Base-by-base conservation (phyloP, 2,797 vertebrate species). In the Crypturellus tataupa region DNA sequence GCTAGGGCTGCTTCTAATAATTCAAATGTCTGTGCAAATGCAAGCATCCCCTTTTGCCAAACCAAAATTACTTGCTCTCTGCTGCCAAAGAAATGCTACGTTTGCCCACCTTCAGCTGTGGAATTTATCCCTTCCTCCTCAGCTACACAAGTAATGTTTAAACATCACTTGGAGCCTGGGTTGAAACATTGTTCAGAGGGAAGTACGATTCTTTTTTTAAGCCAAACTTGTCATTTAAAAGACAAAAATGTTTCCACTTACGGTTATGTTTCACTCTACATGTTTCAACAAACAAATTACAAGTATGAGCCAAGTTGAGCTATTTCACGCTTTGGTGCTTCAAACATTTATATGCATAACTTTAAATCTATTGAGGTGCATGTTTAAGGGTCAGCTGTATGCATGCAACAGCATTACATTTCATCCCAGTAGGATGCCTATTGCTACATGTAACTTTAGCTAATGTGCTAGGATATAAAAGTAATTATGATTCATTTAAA, bases 211-310 rank as follows among this genome's bases (percentile, higher is more conserved):
- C 39, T 23, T 60, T 89, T 89, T 29, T 84, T 21, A 65, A 80
- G 53, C 62, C n/a, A 25, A 59, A 7, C 25, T 16, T 90, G 59
- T 70, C 39, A 62, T 75, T 72, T 72, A 69, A 93, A 86, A 81
- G 63, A n/a, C 18, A 84, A 92, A 89, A 76, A 81, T 73, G 72
- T 80, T 86, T 91, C 42, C 73, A 67, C 59, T 87, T 84, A 67
- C 3, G 16, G 71, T 77, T 75, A 8, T n/a, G 37, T 69, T 93
- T 87, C 23, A 76, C 83, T 94, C 89, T 70, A 64, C 35, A 4
- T 44, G 16, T 86, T 94, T 70, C 67, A 89, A 83, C 59, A 85
- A 89, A 87, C 25, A 68, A 59, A 68, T 72, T 39, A 21, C 14
- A 39, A 37, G 76, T 65, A 59, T 16, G 25, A 58, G 49, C 79